phyloP scores from a whole-genome alignment of 2,888 invertebrate species.

The Lasioglossum zephyrum region DNA sequence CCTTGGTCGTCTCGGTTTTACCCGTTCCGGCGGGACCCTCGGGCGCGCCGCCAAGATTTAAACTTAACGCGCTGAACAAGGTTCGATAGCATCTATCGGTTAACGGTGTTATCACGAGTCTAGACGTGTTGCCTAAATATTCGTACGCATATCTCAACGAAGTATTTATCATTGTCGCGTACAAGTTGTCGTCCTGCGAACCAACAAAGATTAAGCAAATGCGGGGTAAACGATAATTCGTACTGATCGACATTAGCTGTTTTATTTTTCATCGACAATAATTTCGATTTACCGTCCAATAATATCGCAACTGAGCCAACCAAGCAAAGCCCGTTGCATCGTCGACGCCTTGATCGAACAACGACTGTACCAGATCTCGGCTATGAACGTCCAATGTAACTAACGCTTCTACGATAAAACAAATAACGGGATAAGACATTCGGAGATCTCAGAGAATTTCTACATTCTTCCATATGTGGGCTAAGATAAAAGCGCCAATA shows the following conservation, averaged over 20 bases:
- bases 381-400: conserved; percentile 97
- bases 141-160: conserved; percentile 90
- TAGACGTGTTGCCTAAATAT: conserved; percentile 95
- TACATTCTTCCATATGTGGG: not conserved
- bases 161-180: conserved; percentile 87
- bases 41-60: conserved; percentile 86
- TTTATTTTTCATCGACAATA: not conserved
- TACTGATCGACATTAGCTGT: not conserved
- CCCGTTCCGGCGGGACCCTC: conserved; percentile 87
- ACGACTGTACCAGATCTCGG: conserved; percentile 91
- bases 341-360: conserved; percentile 88
- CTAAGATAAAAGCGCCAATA: not conserved
- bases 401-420: conserved; percentile 87
- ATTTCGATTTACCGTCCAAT: conserved; percentile 89
- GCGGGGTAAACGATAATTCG: not conserved
- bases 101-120: conserved; percentile 96
- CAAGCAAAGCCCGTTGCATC: conserved; percentile 95
- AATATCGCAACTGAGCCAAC: conserved; percentile 94
- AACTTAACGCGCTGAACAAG: conserved; percentile 87
- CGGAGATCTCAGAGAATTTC: not conserved
- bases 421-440: not conserved
- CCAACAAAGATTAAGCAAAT: not conserved
- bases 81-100: conserved; percentile 94
- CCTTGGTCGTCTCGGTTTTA: conserved; percentile 88
- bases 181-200: conserved; percentile 83